A percentile compares a stretch with the other conserved stretches of the same genome.
Conservation (phyloP, 2,888 invertebrate genomes). For the Lepidocyrtoides sp. region DNA sequence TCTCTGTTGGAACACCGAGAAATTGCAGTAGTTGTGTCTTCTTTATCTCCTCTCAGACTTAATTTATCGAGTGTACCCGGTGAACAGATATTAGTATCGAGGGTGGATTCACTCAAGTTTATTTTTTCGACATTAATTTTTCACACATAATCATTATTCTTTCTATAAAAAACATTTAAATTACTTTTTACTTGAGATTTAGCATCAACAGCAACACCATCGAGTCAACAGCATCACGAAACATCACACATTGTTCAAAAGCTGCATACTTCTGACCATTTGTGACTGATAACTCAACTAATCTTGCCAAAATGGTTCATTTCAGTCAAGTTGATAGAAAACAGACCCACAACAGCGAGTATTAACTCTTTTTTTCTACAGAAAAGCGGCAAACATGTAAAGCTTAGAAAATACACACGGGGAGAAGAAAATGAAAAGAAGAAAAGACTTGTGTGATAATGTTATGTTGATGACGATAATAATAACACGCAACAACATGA, state of each 20-base stretch:
- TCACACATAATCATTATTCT: constrained; percentile 48
- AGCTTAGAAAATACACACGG: neutral
- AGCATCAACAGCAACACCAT: constrained; percentile 26
- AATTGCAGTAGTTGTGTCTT: neutral
- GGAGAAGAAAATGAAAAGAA: constrained; percentile 38
- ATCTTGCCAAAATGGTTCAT: constrained; percentile 76
- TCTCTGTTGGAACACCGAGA: neutral
- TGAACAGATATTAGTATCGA: too few relatives aligned
- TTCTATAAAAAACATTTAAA: constrained; percentile 13
- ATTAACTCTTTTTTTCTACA: constrained; percentile 47
- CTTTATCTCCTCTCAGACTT: neutral
- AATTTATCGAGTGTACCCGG: too few relatives aligned
- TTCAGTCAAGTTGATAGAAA: constrained; percentile 69
- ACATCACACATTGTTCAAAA: constrained; percentile 50
- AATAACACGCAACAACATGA: constrained; percentile 31
- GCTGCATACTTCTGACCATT: constrained; percentile 22
- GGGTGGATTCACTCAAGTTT: too few relatives aligned
- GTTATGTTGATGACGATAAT: constrained; percentile 51
- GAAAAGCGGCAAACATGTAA: constrained; percentile 51
- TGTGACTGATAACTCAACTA: constrained; percentile 55
- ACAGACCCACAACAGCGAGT: constrained; percentile 70
- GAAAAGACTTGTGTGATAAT: constrained; percentile 14
- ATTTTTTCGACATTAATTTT: neutral
- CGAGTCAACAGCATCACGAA: constrained; percentile 29
- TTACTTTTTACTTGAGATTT: neutral